A percentile compares a stretch with the other conserved stretches of the same genome.
phyloP scores from a whole-genome alignment of 2,113 vertebrate species.

The Phrynosoma blainvillii region DNA sequence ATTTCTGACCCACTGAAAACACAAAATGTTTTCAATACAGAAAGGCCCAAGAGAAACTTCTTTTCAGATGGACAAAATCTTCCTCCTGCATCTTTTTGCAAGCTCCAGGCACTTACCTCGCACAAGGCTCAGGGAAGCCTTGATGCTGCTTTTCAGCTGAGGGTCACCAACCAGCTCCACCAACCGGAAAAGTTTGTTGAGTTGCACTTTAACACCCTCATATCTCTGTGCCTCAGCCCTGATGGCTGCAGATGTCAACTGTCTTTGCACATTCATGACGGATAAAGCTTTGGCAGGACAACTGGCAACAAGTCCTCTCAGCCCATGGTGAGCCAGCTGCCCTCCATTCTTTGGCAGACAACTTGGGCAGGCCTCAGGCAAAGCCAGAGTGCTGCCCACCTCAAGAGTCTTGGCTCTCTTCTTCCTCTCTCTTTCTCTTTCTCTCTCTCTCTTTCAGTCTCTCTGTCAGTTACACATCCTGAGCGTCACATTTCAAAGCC shows the following conservation, averaged over 20 bases:
- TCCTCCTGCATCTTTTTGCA: neutral
- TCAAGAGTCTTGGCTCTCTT: neutral
- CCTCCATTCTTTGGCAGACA: neutral
- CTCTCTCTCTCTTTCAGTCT: neutral
- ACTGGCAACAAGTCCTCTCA: neutral
- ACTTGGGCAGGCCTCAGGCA: neutral
- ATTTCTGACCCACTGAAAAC: no score
- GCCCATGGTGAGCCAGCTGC: neutral
- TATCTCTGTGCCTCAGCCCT: conserved; percentile 81
- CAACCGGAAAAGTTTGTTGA: conserved; percentile 76
- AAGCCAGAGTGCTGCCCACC: neutral
- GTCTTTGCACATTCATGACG: conserved; percentile 79
- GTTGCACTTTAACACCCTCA: conserved; percentile 73
- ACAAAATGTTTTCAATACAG: no score
- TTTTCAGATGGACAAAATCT: neutral
- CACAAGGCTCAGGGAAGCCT: conserved; percentile 76
- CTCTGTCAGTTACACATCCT: conserved; percentile 22
- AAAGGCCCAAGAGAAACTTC: neutral
- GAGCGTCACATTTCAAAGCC: conserved; percentile 41
- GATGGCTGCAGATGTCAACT: conserved; percentile 77
- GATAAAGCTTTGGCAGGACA: neutral
- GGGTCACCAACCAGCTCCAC: conserved; percentile 76
- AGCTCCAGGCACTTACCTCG: conserved; percentile 74
- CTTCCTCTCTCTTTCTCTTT: neutral
- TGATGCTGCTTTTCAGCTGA: conserved; percentile 76